These are phyloP conservation scores for Corticium candelabrum DNA, from an alignment of 37 sponge, comb jelly and placozoan genomes.

Conservation along the genomic window DNA sequence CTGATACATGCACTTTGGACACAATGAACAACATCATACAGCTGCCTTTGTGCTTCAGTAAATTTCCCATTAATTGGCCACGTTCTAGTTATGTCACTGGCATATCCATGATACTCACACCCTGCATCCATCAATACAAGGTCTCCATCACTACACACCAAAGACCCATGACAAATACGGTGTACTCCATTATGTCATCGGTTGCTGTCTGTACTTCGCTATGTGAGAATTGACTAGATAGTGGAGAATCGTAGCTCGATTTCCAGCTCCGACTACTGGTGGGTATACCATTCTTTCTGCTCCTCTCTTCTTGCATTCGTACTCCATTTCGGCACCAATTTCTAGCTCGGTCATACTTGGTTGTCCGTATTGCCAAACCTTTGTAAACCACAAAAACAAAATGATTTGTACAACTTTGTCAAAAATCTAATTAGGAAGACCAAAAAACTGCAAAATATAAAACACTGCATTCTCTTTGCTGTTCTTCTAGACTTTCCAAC, in stretches of 20 bases:
- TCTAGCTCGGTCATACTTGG: conserved; percentile 45
- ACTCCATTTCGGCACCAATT: conserved; percentile 58
- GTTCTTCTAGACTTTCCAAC: no score
- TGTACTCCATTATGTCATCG: no score
- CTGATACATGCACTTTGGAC: conserved; percentile 34
- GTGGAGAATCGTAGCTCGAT: conserved; percentile 54
- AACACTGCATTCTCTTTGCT: no score
- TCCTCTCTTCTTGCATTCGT: conserved; percentile 40
- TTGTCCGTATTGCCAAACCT: conserved; percentile 31
- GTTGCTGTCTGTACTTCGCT: conserved; percentile 20
- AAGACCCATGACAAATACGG: not conserved
- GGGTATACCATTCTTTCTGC: conserved; percentile 67
- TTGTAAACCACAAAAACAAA: not conserved
- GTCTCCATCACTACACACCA: conserved; percentile 43
- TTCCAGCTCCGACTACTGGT: conserved; percentile 74
- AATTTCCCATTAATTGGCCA: conserved; percentile 74
- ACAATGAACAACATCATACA: conserved; percentile 44
- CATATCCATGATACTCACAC: conserved; percentile 69
- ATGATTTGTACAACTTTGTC: no score
- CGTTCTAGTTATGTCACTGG: conserved; percentile 74
- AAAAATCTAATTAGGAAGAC: no score
- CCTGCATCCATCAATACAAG: conserved; percentile 77
- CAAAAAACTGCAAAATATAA: no score
- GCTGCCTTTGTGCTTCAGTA: conserved; percentile 48
- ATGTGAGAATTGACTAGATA: conserved; percentile 49